phyloP scores from a whole-genome alignment of 2,797 vertebrate species.

The Acanthis flammea region DNA sequence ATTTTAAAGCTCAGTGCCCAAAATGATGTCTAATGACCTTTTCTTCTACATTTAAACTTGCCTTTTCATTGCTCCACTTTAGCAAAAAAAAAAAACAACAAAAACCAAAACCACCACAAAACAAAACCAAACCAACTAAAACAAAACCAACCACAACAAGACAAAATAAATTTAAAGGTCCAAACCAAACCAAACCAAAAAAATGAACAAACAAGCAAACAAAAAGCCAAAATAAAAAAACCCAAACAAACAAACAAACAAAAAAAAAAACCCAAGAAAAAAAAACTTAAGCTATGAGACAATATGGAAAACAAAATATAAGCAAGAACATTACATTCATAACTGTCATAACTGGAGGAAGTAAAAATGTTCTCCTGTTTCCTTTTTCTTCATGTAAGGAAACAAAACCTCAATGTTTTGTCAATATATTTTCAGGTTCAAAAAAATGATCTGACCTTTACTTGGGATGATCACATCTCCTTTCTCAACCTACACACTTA shows the following conservation, averaged over 20 bases:
- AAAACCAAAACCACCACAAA: neutral
- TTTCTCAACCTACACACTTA: neutral
- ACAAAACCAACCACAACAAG: neutral
- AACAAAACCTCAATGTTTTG: neutral
- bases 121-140: neutral
- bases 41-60: neutral
- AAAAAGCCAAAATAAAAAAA: neutral
- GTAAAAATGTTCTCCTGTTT: neutral
- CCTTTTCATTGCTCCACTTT: neutral
- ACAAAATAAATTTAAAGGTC: too few species aligned
- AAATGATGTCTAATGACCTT: neutral
- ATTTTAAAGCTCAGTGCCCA: neutral
- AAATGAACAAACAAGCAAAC: neutral
- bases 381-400: neutral
- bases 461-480: neutral
- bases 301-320: neutral
- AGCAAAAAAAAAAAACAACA: neutral
- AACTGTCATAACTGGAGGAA: neutral
- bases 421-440: neutral
- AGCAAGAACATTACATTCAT: neutral
- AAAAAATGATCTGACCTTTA: neutral
- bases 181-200: neutral
- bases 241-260: too few species aligned
- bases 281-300: neutral
- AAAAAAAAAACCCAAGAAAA: neutral